phyloP scores from a whole-genome alignment of 2,888 invertebrate species.

The Cheilosia pagana region DNA sequence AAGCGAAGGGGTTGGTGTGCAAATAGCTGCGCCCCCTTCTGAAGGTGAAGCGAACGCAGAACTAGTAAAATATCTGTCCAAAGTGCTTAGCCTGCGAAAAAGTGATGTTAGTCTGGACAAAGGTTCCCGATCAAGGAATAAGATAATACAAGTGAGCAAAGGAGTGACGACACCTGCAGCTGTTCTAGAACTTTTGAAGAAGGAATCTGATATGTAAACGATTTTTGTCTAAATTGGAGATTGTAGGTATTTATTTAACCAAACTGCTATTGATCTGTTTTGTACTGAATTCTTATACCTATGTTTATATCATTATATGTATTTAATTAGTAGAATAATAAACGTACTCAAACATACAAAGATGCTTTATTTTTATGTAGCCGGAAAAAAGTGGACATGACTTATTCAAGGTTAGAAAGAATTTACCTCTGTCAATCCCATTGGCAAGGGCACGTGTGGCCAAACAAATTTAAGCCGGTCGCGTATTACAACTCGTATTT shows the following conservation, averaged over 20 bases:
- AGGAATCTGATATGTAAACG: constrained; percentile 76
- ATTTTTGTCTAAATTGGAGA: background rate
- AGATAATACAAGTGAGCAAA: constrained; percentile 84
- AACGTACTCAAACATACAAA: background rate
- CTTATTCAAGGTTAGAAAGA: no score
- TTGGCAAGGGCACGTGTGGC: background rate
- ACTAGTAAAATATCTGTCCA: constrained; percentile 88
- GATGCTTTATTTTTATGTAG: no score
- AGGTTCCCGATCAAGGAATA: constrained; percentile 86
- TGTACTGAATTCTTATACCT: background rate
- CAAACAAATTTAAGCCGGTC: background rate
- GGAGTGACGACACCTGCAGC: constrained; percentile 83
- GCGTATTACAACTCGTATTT: no score
- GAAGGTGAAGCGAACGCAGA: constrained; percentile 93
- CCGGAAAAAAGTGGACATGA: no score
- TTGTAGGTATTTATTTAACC: no score
- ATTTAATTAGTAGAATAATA: constrained; percentile 1
- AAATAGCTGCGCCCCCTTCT: constrained; percentile 91
- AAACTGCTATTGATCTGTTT: background rate
- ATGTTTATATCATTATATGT: no score
- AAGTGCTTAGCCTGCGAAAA: constrained; percentile 88
- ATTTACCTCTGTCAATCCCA: no score
- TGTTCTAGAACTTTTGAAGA: constrained; percentile 83
- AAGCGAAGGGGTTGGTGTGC: constrained; percentile 88
- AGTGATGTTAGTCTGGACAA: constrained; percentile 88